Conservation (phyloP, 2,797 vertebrate species). For the Podarcis lilfordi region DNA sequence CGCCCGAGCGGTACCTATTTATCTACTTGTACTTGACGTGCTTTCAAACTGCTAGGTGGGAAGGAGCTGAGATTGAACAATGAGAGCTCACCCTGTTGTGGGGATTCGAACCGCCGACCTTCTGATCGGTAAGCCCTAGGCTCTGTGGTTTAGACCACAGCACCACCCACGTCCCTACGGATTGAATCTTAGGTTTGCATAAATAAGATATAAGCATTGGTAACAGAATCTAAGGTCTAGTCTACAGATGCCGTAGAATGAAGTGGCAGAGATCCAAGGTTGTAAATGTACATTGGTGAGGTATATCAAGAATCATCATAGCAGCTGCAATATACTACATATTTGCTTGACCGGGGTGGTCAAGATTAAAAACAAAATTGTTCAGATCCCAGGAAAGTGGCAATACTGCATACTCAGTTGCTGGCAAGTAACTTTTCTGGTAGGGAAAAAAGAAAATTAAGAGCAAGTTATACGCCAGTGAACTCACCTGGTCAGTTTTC, state of each 20-base stretch:
- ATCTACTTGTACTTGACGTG: too few relatives aligned
- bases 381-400: neutral
- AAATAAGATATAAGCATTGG: neutral
- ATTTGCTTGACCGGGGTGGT: too few relatives aligned
- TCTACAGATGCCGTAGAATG: neutral
- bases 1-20: too few relatives aligned
- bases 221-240: neutral
- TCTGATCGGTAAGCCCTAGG: too few relatives aligned
- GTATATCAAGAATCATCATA: neutral
- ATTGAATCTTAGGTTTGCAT: neutral
- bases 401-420: neutral
- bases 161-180: neutral
- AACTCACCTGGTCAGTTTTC: constrained; percentile 91
- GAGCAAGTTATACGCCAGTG: neutral
- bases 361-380: neutral
- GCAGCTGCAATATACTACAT: neutral
- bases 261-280: neutral
- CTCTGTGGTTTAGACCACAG: too few relatives aligned
- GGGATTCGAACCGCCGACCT: too few relatives aligned
- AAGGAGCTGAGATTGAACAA: too few relatives aligned
- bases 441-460: neutral
- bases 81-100: too few relatives aligned
- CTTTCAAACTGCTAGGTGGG: too few relatives aligned
- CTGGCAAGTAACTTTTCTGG: neutral
- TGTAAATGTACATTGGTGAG: neutral